Evolutionary conservation across 2,797 vertebrate species (phyloP).

Genomic region (Sylvilagus floridanus): DNA sequence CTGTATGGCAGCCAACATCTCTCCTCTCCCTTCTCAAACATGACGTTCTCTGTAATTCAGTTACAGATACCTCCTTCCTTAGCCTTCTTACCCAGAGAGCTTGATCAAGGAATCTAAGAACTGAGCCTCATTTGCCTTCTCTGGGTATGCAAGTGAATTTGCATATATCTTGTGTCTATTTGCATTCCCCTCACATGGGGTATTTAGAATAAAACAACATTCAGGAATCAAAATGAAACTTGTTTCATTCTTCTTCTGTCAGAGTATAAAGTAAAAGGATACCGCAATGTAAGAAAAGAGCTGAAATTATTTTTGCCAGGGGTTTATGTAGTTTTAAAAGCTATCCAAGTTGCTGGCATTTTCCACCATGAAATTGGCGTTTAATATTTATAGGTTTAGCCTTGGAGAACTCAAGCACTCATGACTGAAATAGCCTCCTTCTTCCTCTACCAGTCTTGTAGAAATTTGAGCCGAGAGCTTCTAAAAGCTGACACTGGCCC

Average conservation of each 20-base stretch:
- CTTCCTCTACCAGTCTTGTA: conserved; percentile 49
- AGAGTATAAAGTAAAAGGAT: conserved; percentile 80
- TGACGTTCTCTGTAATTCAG: conserved; percentile 82
- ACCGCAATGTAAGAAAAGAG: conserved; percentile 74
- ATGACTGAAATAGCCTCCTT: conserved; percentile 49
- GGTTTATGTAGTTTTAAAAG: conserved; percentile 77
- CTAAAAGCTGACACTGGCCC: conserved; percentile 52
- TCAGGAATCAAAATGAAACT: conserved; percentile 85
- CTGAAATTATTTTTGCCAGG: conserved; percentile 75
- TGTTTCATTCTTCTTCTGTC: conserved; percentile 81
- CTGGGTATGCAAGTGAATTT: conserved; percentile 83
- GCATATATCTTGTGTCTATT: conserved; percentile 83
- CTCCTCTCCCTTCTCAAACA: conserved; percentile 81
- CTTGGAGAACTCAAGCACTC: conserved; percentile 67
- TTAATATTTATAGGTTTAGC: conserved; percentile 79
- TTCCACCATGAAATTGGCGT: conserved; percentile 70
- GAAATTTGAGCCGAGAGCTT: conserved; percentile 64
- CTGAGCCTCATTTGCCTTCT: conserved; percentile 85
- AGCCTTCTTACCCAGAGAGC: conserved; percentile 81
- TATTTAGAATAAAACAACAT: conserved; percentile 86
- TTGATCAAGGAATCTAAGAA: conserved; percentile 78
- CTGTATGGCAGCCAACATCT: conserved; percentile 82
- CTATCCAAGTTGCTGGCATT: conserved; percentile 71
- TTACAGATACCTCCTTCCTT: conserved; percentile 82
- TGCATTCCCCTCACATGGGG: conserved; percentile 83